These are phyloP conservation scores for Volucella zonaria DNA, from an alignment of 2,888 invertebrate genomes.

Conservation along the genomic window DNA sequence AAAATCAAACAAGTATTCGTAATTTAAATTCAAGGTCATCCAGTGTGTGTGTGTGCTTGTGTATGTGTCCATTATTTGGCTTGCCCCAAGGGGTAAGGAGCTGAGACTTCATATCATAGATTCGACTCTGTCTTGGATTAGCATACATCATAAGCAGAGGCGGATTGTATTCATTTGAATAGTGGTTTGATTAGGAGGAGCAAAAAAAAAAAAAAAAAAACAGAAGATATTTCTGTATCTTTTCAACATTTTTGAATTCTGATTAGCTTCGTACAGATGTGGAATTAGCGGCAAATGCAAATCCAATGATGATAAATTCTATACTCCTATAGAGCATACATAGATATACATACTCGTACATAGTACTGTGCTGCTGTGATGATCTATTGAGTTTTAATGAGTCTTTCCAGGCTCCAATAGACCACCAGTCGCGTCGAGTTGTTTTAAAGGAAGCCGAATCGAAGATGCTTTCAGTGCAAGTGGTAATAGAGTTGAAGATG, in stretches of 20 bases:
- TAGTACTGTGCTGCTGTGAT: constrained; percentile 24
- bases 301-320: constrained; percentile 36
- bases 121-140: constrained; percentile 9
- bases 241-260: constrained; percentile 60
- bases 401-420: constrained; percentile 54
- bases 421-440: constrained; percentile 53
- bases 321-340: background rate
- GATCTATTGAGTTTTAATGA: constrained; percentile 72
- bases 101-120: background rate
- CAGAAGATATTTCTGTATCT: constrained; percentile 18
- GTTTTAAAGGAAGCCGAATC: constrained; percentile 5
- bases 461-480: constrained; percentile 4
- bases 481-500: constrained; percentile 1
- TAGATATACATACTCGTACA: background rate
- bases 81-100: constrained; percentile 11
- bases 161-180: constrained; percentile 59
- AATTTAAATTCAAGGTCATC: constrained; percentile 67
- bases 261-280: constrained; percentile 30
- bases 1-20: constrained; percentile 52
- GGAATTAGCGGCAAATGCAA: constrained; percentile 19
- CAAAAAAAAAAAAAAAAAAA: background rate
- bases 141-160: constrained; percentile 35
- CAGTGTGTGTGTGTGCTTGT: constrained; percentile 51
- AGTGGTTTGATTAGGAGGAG: constrained; percentile 64
- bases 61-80: constrained; percentile 48